phyloP scores from a whole-genome alignment of 2,888 invertebrate genomes.

The Nomada ruficornis region DNA sequence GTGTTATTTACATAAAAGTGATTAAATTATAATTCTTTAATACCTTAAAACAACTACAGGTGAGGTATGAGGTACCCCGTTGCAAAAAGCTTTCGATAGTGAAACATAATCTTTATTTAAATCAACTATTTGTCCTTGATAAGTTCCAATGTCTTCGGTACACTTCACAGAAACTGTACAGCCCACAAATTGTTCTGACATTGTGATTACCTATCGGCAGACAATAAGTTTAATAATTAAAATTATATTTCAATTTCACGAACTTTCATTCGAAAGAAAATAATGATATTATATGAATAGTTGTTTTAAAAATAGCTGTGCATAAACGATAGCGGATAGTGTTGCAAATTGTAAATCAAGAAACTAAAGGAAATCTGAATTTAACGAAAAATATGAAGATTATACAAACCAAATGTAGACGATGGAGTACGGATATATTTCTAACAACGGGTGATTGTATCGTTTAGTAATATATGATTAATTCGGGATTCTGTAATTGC shows the following conservation, averaged over 20 bases:
- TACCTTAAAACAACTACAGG: slow-evolving; percentile 88
- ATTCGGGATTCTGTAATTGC: slow-evolving; percentile 8
- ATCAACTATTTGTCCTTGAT: slow-evolving; percentile 91
- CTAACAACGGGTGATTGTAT: slow-evolving; percentile 2
- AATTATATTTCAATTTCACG: background rate
- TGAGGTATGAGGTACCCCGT: slow-evolving; percentile 89
- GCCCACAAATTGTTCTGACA: slow-evolving; percentile 85
- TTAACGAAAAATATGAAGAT: background rate
- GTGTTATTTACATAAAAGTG: background rate
- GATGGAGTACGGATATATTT: slow-evolving; percentile 21
- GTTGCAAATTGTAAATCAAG: background rate
- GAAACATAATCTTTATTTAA: slow-evolving; percentile 90
- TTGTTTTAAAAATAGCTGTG: background rate
- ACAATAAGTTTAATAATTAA: slow-evolving; percentile 28
- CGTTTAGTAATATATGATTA: background rate
- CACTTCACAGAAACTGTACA: slow-evolving; percentile 94
- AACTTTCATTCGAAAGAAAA: background rate
- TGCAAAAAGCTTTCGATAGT: slow-evolving; percentile 92
- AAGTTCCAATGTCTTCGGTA: slow-evolving; percentile 90
- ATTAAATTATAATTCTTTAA: slow-evolving; percentile 39
- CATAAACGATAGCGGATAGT: background rate
- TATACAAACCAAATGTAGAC: slow-evolving; percentile 43
- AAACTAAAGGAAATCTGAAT: background rate
- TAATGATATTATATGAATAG: background rate
- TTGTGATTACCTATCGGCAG: slow-evolving; percentile 54